Conservation (phyloP, 2,113 vertebrate species). For the Halcyon senegalensis region DNA sequence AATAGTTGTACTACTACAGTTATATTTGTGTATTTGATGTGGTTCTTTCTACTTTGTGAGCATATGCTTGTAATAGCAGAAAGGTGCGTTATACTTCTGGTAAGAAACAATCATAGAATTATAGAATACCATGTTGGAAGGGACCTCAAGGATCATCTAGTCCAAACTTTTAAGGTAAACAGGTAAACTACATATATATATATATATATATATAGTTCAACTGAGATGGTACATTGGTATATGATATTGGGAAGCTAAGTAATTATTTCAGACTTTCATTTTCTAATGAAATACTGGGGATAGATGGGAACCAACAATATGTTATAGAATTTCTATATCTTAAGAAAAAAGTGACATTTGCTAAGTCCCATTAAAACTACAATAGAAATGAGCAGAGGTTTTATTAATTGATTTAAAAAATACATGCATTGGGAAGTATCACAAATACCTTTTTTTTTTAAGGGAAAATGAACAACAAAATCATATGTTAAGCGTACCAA, state of each 20-base stretch:
- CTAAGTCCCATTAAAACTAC: not conserved
- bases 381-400: not conserved
- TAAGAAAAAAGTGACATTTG: not conserved
- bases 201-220: no score
- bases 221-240: not conserved
- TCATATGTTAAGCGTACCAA: not conserved
- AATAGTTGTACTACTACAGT: not conserved
- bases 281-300: not conserved
- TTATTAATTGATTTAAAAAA: slow-evolving; percentile 14
- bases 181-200: no score
- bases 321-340: not conserved
- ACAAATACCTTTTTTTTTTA: not conserved
- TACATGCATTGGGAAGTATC: not conserved
- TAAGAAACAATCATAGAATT: not conserved
- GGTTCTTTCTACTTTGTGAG: not conserved
- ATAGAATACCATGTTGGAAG: no score
- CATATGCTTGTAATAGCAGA: not conserved
- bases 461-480: not conserved
- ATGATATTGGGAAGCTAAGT: not conserved
- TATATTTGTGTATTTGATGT: not conserved
- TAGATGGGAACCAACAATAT: not conserved
- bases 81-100: not conserved
- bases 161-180: no score
- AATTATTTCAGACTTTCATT: not conserved
- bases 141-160: no score